Evolutionary conservation across 2,888 invertebrate species (phyloP), one percentile per base, ranked within the genome.

Genomic region (Zaprionus obscuricornis): DNA sequence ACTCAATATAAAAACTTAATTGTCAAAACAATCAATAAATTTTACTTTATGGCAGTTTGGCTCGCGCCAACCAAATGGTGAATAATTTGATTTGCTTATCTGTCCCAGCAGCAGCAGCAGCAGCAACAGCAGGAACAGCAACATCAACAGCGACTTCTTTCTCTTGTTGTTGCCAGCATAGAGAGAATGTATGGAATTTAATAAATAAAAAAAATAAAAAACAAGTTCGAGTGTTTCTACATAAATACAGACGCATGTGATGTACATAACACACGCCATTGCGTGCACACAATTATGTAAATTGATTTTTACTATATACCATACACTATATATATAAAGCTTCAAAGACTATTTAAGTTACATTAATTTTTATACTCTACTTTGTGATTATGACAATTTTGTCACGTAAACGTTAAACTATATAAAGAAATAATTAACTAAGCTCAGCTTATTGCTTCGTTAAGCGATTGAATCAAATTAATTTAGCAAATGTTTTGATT

Each of bases 21-120:
- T 78, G 85, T 82, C 67, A 77, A 77, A 77, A 74, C 85, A 79
- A 82, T 85, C 78, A 68, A 79, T 79, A 82, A 82, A 68, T 77
- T 71, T 31, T 40, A 50, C 40, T 84, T 78, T 70, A 78, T 84
- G 70, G 56, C 47, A 57, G 46, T 27, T 51, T 42, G 67, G 58
- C 78, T 56, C 55, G 67, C 70, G 67, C 64, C 67, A 51, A 52
- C 17, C 62, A 74, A 78, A 77, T 71, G 58, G 31, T 82, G 74
- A 71, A 68, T 71, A 66, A 66, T 74, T 64, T 51, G 39, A 66
- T 71, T 71, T 66, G 63, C 60, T 60, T 67, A 81, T 76, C 82
- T 57, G 34, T 39, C 40, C n/a, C n/a, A n/a, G n/a, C n/a, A n/a
- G n/a, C n/a, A n/a, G 1, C 31, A 31, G 4, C 13, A 13, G 2